These are phyloP conservation scores for Tetraneura akinire DNA, from an alignment of 1,140 invertebrate species.

Conservation along the genomic window DNA sequence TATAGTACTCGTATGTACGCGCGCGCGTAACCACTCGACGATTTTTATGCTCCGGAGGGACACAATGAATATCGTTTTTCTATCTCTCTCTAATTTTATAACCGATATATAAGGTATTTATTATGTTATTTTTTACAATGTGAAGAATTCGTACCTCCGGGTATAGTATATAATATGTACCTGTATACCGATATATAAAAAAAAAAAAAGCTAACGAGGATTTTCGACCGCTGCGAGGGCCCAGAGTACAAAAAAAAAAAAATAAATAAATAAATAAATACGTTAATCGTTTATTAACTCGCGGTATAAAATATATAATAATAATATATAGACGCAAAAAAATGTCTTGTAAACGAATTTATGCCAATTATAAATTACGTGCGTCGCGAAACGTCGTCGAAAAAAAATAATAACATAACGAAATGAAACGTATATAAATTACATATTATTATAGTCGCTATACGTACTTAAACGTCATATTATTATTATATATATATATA, in stretches of 20 bases:
- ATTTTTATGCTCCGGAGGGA: constrained; percentile 6
- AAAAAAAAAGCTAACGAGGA: no score
- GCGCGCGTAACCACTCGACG: constrained; percentile 15
- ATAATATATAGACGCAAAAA: constrained; percentile 4
- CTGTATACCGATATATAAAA: background rate
- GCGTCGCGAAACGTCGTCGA: background rate
- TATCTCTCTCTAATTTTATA: constrained; percentile 28
- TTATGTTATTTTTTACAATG: constrained; percentile 19
- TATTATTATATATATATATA: no score
- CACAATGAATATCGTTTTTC: constrained; percentile 37
- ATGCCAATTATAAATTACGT: constrained; percentile 33
- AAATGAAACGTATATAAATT: no score
- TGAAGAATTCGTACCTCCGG: constrained; percentile 10
- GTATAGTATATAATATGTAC: background rate
- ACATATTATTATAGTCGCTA: no score
- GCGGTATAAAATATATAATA: no score
- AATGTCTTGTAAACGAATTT: constrained; percentile 16
- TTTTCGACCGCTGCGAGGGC: no score
- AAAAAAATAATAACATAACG: background rate
- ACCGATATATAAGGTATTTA: constrained; percentile 28
- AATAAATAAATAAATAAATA: no score
- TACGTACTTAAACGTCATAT: background rate
- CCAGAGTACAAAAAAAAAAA: no score
- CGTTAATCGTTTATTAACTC: background rate
- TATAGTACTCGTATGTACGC: no score